Percentiles rank a stretch among this genome's conserved stretches.
These are phyloP conservation scores for Acronicta psi DNA, from an alignment of 2,888 invertebrate species.

Conservation along the genomic window DNA sequence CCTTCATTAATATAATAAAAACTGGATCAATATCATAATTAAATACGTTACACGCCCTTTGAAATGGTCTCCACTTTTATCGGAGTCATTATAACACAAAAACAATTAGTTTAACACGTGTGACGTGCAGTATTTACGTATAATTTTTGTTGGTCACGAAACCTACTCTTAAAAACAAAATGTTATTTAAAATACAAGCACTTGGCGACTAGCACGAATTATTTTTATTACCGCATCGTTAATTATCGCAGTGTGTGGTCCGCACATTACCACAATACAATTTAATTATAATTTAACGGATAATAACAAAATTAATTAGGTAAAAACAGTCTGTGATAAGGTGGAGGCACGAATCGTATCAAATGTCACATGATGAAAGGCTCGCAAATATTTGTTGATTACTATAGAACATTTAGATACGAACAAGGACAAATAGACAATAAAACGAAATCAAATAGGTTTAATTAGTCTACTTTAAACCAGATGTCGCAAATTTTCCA, in stretches of 20 bases:
- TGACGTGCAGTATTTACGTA: conserved; percentile 19
- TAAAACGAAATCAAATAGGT: conserved; percentile 46
- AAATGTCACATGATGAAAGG: conserved; percentile 28
- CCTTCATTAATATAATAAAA: too few species aligned
- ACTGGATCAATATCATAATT: too few species aligned
- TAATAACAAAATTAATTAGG: conserved; percentile 33
- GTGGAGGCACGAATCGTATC: conserved; percentile 10
- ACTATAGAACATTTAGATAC: conserved; percentile 26
- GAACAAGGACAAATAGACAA: conserved; percentile 37
- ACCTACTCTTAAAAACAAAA: conserved; percentile 18
- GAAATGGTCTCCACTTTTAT: too few species aligned
- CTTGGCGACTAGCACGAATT: conserved; percentile 41
- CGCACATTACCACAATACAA: conserved; percentile 30
- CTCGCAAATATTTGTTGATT: conserved; percentile 43
- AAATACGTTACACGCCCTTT: too few species aligned
- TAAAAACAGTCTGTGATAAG: conserved; percentile 24
- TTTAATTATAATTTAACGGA: conserved; percentile 33
- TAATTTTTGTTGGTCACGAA: conserved; percentile 7
- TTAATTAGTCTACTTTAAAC: conserved; percentile 20
- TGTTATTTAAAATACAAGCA: conserved; percentile 36
- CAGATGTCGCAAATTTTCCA: conserved; percentile 39
- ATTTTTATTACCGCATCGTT: conserved; percentile 38
- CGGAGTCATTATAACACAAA: conserved; percentile 19
- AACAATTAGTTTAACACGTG: conserved; percentile 13
- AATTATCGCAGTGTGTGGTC: conserved; percentile 56